Conservation (phyloP, 2,888 invertebrate genomes). For the Miltochrista miniata region DNA sequence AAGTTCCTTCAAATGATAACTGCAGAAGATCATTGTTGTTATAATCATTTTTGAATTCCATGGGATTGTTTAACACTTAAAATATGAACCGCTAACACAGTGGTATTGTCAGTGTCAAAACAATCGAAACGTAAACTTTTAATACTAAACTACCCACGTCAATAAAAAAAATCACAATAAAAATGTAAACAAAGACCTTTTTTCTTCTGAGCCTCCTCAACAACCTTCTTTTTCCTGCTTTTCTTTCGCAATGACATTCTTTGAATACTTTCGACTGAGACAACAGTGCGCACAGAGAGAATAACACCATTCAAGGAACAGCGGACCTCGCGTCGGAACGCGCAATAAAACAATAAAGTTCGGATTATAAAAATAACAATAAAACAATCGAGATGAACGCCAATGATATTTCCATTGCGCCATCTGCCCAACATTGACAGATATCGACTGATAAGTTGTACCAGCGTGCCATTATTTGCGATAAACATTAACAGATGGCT, state of each 20-base stretch:
- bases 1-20: slow-evolving; percentile 23
- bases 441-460: slow-evolving; percentile 70
- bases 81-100: slow-evolving; percentile 16
- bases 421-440: slow-evolving; percentile 63
- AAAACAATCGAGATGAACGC: slow-evolving; percentile 45
- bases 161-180: slow-evolving; percentile 1
- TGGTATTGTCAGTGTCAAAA: slow-evolving; percentile 21
- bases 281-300: slow-evolving; percentile 72
- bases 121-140: slow-evolving; percentile 11
- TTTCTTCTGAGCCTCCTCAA: slow-evolving; percentile 60
- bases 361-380: slow-evolving; percentile 44
- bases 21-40: slow-evolving; percentile 22
- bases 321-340: slow-evolving; percentile 9
- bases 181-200: slow-evolving; percentile 45
- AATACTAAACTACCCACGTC: slow-evolving; percentile 35
- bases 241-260: slow-evolving; percentile 80
- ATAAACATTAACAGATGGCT: slow-evolving; percentile 76
- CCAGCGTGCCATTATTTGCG: slow-evolving; percentile 62
- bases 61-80: slow-evolving; percentile 17
- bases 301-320: slow-evolving; percentile 62
- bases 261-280: slow-evolving; percentile 72
- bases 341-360: slow-evolving; percentile 25
- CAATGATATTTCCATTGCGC: slow-evolving; percentile 49
- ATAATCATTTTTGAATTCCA: slow-evolving; percentile 23
- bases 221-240: slow-evolving; percentile 77